A percentile compares a stretch with the other conserved stretches of the same genome.
phyloP scores from a whole-genome alignment of 2,797 vertebrate genomes.

The Scolopax rusticola region DNA sequence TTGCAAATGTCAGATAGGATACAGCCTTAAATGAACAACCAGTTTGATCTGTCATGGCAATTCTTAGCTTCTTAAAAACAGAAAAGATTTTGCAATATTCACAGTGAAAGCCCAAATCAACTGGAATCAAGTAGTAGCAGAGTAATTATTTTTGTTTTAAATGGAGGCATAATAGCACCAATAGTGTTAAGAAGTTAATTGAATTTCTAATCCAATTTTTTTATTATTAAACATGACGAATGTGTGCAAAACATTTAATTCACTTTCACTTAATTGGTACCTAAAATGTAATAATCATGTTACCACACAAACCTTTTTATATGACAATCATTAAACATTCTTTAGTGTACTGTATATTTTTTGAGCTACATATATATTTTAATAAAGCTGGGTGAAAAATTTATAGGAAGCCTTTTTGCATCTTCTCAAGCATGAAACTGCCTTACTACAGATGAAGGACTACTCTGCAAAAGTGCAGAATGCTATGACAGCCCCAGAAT shows the following conservation, averaged over 20 bases:
- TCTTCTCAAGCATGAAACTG: slow-evolving; percentile 60
- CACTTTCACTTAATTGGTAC: neutral
- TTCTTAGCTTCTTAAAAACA: neutral
- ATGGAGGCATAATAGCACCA: neutral
- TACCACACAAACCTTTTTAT: neutral
- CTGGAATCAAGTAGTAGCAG: neutral
- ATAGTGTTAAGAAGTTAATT: neutral
- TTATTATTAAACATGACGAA: neutral
- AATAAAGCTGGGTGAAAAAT: slow-evolving; percentile 58
- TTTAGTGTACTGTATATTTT: slow-evolving; percentile 23
- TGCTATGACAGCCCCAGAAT: neutral
- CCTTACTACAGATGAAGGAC: slow-evolving; percentile 28
- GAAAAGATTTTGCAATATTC: neutral
- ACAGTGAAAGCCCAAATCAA: neutral
- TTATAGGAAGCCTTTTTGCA: slow-evolving; percentile 55
- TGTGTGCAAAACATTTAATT: neutral
- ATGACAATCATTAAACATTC: neutral
- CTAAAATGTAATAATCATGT: neutral
- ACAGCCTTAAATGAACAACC: neutral
- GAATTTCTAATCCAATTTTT: neutral
- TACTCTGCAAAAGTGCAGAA: neutral
- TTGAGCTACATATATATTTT: slow-evolving; percentile 63
- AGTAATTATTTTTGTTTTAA: slow-evolving; percentile 13
- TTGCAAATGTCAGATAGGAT: neutral
- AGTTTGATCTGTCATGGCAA: neutral